phyloP scores from a whole-genome alignment of 2,797 vertebrate species.

The Micrastur ruficollis region DNA sequence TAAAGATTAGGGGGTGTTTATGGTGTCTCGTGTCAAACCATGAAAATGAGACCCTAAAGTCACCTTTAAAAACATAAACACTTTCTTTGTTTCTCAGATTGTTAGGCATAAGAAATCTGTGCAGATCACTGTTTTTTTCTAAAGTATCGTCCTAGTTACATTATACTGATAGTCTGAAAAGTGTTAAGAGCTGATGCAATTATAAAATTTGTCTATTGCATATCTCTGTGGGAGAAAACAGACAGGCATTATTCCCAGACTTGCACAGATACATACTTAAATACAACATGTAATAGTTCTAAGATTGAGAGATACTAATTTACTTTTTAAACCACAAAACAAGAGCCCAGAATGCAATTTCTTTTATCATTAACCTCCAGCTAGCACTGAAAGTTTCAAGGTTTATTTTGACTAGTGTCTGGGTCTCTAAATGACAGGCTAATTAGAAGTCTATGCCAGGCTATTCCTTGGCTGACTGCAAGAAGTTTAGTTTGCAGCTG shows the following conservation, averaged over 20 bases:
- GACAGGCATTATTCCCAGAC: neutral
- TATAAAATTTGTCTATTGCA: neutral
- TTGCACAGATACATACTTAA: neutral
- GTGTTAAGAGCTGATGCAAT: neutral
- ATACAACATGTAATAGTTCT: neutral
- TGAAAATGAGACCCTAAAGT: neutral
- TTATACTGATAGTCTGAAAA: neutral
- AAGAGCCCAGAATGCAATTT: constrained; percentile 25
- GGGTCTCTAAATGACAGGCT: constrained; percentile 68
- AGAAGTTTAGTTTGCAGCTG: constrained; percentile 54
- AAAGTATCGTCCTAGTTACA: neutral
- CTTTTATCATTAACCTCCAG: constrained; percentile 54
- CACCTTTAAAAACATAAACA: neutral
- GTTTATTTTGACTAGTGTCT: constrained; percentile 76
- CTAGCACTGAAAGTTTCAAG: constrained; percentile 45
- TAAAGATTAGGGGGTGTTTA: neutral
- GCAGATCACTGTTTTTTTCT: neutral
- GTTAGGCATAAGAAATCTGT: neutral
- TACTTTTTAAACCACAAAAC: constrained; percentile 32
- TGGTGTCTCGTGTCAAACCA: neutral
- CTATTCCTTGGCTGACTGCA: constrained; percentile 39
- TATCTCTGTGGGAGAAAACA: neutral
- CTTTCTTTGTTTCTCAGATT: neutral
- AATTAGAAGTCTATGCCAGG: constrained; percentile 65
- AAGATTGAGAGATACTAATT: constrained; percentile 9